Percentiles rank a stretch among this genome's conserved stretches.
These are phyloP conservation scores for Macroglossus sobrinus DNA, from an alignment of 2,113 vertebrate genomes.

Conservation along the genomic window DNA sequence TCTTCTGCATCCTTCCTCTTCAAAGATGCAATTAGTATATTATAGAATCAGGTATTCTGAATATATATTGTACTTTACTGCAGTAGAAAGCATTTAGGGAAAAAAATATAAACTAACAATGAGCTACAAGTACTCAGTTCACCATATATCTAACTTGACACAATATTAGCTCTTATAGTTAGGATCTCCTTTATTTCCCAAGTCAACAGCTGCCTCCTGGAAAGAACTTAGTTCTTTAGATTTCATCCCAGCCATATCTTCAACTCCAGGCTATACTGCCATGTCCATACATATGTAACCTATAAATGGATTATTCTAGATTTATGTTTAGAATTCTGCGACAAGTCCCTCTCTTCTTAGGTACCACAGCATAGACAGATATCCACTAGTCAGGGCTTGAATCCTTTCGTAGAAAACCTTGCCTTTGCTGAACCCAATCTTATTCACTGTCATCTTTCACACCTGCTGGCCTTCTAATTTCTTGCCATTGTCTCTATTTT, in stretches of 20 bases:
- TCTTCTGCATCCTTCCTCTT: neutral
- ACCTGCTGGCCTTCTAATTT: neutral
- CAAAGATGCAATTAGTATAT: neutral
- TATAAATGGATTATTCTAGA: too few species aligned
- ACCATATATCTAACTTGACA: neutral
- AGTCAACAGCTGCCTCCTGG: neutral
- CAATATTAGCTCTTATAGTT: neutral
- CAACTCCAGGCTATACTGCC: neutral
- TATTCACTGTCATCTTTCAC: neutral
- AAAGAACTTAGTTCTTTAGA: neutral
- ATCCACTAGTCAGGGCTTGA: neutral
- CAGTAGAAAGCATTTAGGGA: neutral
- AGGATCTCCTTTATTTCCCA: neutral
- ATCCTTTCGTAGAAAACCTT: neutral
- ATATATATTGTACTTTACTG: neutral
- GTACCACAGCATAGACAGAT: neutral
- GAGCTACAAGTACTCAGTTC: neutral
- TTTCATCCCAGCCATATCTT: neutral
- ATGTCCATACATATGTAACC: neutral
- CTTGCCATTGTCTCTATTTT: neutral
- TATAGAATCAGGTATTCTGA: neutral
- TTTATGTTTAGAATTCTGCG: neutral
- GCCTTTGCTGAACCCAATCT: neutral
- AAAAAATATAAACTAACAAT: neutral
- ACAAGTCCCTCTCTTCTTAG: neutral